Evolutionary conservation across 2,888 invertebrate species (phyloP).

Genomic region (Limulus polyphemus): DNA sequence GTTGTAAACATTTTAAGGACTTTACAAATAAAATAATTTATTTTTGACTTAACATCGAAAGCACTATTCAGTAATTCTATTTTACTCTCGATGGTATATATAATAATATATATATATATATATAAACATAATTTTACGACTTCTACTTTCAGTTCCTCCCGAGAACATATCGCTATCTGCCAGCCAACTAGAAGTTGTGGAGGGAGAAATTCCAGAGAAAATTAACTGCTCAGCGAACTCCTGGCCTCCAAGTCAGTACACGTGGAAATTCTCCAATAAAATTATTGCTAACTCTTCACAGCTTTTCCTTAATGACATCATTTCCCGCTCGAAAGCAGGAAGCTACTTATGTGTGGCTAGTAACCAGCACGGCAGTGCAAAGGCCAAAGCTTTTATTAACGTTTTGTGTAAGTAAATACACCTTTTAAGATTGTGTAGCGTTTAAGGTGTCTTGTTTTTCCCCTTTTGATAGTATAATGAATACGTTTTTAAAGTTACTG

Average conservation of each 20-base stretch:
- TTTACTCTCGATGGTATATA: too few relatives aligned
- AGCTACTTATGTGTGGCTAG: background rate
- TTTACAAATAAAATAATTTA: too few relatives aligned
- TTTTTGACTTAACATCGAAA: too few relatives aligned
- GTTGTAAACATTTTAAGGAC: too few relatives aligned
- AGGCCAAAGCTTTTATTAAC: background rate
- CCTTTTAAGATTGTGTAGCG: too few relatives aligned
- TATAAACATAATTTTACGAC: too few relatives aligned
- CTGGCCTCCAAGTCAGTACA: background rate
- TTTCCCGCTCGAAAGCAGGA: background rate
- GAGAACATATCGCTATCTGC: background rate
- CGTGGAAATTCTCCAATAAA: background rate
- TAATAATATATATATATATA: too few relatives aligned
- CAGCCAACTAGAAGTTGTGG: background rate
- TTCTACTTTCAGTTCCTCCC: background rate
- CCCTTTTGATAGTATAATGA: too few relatives aligned
- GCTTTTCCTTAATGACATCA: background rate
- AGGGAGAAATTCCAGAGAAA: background rate
- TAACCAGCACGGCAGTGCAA: background rate
- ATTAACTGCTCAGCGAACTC: background rate
- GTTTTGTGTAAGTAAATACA: conserved; percentile 1
- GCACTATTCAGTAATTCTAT: too few relatives aligned
- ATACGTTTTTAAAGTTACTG: too few relatives aligned
- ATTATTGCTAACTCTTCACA: background rate
- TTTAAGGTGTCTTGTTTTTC: too few relatives aligned